A percentile compares a stretch with the other conserved stretches of the same genome.
Conservation (phyloP, 2,113 vertebrate genomes). For the Ptilonorhynchus violaceus region DNA sequence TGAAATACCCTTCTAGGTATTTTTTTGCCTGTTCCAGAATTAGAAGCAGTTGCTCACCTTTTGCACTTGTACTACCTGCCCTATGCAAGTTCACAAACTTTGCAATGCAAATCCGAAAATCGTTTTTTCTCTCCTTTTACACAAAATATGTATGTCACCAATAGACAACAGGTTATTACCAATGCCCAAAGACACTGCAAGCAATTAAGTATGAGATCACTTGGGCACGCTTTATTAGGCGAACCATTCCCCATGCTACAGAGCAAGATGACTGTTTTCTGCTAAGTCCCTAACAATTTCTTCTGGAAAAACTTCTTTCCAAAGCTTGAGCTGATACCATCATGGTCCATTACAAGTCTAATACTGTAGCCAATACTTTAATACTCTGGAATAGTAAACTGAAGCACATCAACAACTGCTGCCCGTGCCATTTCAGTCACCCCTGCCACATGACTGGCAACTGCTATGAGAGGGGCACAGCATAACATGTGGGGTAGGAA, state of each 20-base stretch:
- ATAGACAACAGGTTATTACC: background rate
- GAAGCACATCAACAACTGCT: background rate
- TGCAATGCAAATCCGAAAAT: background rate
- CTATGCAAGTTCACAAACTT: background rate
- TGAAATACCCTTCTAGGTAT: background rate
- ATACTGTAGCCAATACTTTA: background rate
- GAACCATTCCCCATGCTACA: background rate
- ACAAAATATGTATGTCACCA: background rate
- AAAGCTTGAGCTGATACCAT: background rate
- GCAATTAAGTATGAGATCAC: constrained; percentile 13
- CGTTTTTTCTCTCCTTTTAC: background rate
- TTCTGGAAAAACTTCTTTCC: background rate
- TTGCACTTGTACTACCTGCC: background rate
- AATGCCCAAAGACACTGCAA: background rate
- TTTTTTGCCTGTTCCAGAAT: background rate
- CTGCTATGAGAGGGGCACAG: background rate
- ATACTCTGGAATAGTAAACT: background rate
- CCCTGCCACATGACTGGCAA: background rate
- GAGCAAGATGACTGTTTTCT: constrained; percentile 13
- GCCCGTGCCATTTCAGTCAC: background rate
- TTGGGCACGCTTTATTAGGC: background rate
- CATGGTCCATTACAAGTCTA: background rate
- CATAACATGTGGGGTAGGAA: background rate
- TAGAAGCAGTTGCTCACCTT: background rate
- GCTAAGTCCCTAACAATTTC: background rate